Evolutionary conservation across 1,140 invertebrate species (phyloP), one percentile per base, ranked within the genome.

Genomic region (Harlomillsia oculata): DNA sequence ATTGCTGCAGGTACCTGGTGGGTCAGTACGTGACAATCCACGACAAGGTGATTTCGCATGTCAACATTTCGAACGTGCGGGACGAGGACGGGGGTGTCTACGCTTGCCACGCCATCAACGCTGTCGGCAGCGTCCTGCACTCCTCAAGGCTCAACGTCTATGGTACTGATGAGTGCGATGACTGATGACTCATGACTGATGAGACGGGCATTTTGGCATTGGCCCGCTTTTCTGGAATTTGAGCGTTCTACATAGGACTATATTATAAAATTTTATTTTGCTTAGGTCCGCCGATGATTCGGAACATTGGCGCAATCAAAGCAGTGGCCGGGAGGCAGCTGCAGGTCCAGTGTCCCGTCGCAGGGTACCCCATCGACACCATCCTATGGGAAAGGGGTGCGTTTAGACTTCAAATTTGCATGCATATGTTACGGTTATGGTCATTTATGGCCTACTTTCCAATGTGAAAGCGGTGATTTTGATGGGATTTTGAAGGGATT

Each of bases 31-130:
- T 91, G 50, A 93, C 88, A 1, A 78, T 87, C 11, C 85, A 91
- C 71, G 89, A 91, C 65, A 87, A 92, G 71, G 88, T 95, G 34
- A 87, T 94, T 70, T 92, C 89, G 67, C 89, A 92, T 75, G 86
- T 96, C 60, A 96, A 96, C 75, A 88, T 96, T 65, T 87, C 85
- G 61, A 81, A 83, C 55, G 81, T 91, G 29, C 82, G 83, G 58
- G 84, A 89, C 41, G 84, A 91, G 76, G 89, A 94, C 72, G 91
- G 91, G 43, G 92, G 91, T 11, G 83, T 91, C 69, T 96, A 29
- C 36, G 34, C 23, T 20, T 96, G 92, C 70, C 79, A 80, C 9
- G 90, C 90, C 0, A 81, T 79, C 54, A 96, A 94, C 72, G 80
- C 80, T 43, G 85, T 91, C 21, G 79, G 80, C 2, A 77, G 76